phyloP scores from a whole-genome alignment of 2,797 vertebrate species.

The Pristis pectinata region DNA sequence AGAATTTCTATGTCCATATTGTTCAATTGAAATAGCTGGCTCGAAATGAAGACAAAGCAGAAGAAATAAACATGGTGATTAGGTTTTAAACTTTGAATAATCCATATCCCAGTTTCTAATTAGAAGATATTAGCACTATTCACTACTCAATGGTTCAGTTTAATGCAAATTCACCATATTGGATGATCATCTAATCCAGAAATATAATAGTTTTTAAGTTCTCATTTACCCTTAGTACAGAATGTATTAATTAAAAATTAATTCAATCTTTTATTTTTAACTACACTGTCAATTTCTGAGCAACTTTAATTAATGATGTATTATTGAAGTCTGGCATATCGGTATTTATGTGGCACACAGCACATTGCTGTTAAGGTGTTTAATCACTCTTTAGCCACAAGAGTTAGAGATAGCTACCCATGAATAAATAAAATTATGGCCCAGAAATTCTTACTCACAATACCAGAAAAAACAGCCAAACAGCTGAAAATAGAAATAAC shows the following conservation, averaged over 20 bases:
- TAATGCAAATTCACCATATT: not conserved
- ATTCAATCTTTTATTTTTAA: not conserved
- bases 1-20: too few relatives aligned
- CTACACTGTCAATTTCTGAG: not conserved
- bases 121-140: not conserved
- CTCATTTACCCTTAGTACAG: not conserved
- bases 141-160: not conserved
- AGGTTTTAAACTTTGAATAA: not conserved
- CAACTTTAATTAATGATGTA: not conserved
- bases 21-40: not conserved
- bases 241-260: not conserved
- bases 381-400: not conserved
- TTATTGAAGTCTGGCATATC: not conserved
- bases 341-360: not conserved
- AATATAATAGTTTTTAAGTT: not conserved
- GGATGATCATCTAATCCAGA: not conserved
- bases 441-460: too few relatives aligned
- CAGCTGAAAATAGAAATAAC: too few relatives aligned
- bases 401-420: not conserved
- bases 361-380: not conserved
- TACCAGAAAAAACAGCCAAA: too few relatives aligned
- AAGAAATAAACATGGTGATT: not conserved
- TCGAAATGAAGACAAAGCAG: not conserved
- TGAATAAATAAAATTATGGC: not conserved
- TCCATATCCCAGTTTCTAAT: not conserved